Evolutionary conservation across 2,797 vertebrate species (phyloP).

Genomic region (Adrianichthys oophorus): DNA sequence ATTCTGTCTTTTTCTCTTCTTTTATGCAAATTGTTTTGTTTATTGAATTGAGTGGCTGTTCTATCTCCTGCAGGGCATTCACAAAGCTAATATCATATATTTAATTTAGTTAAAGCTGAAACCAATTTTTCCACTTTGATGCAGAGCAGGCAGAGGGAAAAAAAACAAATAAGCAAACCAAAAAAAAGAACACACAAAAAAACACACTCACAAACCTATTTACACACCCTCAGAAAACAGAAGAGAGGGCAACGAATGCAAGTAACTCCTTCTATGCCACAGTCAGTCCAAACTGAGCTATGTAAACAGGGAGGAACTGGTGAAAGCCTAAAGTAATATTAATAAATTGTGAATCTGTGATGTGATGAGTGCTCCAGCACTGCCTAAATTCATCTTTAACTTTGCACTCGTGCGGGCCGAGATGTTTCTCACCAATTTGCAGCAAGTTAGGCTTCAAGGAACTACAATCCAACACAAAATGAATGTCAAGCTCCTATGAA

Average conservation of each 20-base stretch:
- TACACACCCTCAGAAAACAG: slow-evolving; percentile 38
- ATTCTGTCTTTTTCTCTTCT: slow-evolving; percentile 10
- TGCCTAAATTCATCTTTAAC: slow-evolving; percentile 79
- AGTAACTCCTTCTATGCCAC: slow-evolving; percentile 79
- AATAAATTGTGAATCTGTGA: slow-evolving; percentile 78
- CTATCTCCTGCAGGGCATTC: slow-evolving; percentile 1
- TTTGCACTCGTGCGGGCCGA: slow-evolving; percentile 73
- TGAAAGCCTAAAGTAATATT: slow-evolving; percentile 77
- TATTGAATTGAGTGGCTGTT: slow-evolving; percentile 31
- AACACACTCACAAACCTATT: slow-evolving; percentile 22
- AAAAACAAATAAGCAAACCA: slow-evolving; percentile 10
- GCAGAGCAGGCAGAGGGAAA: slow-evolving; percentile 10
- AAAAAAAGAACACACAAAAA: slow-evolving; percentile 25
- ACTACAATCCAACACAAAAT: slow-evolving; percentile 74
- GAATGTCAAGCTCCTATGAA: slow-evolving; percentile 81
- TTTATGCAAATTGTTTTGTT: slow-evolving; percentile 14
- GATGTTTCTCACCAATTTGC: slow-evolving; percentile 86
- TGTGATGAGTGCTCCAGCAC: slow-evolving; percentile 72
- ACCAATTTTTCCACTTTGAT: slow-evolving; percentile 27
- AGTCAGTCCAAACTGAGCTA: slow-evolving; percentile 77
- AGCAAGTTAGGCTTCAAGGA: slow-evolving; percentile 77
- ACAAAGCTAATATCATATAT: slow-evolving; percentile 6
- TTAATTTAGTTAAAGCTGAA: slow-evolving; percentile 16
- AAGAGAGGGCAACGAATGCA: slow-evolving; percentile 75
- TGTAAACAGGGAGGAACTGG: slow-evolving; percentile 77